Percentiles rank a stretch among this genome's conserved stretches.
These are phyloP conservation scores for Argopecten irradians DNA, from an alignment of 1,140 invertebrate species.

Conservation along the genomic window DNA sequence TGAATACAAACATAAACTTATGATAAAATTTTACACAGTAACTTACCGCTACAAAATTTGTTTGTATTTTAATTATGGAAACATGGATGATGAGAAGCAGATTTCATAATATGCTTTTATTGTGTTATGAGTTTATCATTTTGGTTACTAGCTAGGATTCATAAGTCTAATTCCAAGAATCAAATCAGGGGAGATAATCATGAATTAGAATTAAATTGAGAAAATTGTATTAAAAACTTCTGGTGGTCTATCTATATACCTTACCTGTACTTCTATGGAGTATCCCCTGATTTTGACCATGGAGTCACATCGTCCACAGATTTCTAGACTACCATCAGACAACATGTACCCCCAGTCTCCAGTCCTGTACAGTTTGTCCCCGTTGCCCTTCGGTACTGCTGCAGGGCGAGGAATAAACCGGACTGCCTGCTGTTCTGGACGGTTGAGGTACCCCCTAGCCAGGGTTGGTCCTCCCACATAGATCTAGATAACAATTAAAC, in stretches of 20 bases:
- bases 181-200: not conserved
- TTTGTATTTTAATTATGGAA: no score
- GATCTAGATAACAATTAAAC: slow-evolving; percentile 70
- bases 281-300: slow-evolving; percentile 81
- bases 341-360: slow-evolving; percentile 80
- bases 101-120: no score
- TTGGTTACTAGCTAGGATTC: not conserved
- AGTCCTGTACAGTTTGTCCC: slow-evolving; percentile 76
- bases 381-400: slow-evolving; percentile 50
- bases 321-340: slow-evolving; percentile 78
- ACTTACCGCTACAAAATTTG: no score
- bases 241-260: no score
- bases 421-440: slow-evolving; percentile 77
- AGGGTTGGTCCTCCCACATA: slow-evolving; percentile 79
- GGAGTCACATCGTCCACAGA: slow-evolving; percentile 79
- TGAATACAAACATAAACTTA: not conserved
- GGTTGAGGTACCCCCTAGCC: slow-evolving; percentile 79
- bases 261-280: slow-evolving; percentile 79
- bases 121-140: no score
- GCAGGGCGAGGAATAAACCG: slow-evolving; percentile 75
- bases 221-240: slow-evolving; percentile 1
- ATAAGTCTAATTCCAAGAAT: not conserved
- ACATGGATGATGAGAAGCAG: no score
- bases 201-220: not conserved
- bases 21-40: no score